Percentiles rank a stretch among this genome's conserved stretches.
Conservation (phyloP, 1,140 invertebrate species). For the Cotesia glomerata region DNA sequence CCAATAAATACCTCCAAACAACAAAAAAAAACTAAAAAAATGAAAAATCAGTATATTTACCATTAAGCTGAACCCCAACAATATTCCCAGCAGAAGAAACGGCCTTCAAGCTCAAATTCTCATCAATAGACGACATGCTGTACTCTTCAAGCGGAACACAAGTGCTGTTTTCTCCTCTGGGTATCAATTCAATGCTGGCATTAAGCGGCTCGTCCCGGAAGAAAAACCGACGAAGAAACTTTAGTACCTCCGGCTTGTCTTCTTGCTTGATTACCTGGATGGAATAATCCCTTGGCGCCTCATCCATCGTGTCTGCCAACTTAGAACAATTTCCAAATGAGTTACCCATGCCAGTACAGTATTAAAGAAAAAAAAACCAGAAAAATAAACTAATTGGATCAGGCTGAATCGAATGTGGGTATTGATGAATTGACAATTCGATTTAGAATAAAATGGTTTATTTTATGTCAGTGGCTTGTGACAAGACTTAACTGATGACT, state of each 20-base stretch:
- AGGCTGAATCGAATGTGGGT: no score
- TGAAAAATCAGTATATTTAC: slow-evolving; percentile 37
- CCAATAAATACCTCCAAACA: no score
- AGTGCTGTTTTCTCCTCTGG: slow-evolving; percentile 67
- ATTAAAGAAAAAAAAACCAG: neutral
- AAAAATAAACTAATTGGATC: no score
- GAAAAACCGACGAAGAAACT: slow-evolving; percentile 70
- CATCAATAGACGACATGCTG: slow-evolving; percentile 64
- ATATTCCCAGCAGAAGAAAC: slow-evolving; percentile 67
- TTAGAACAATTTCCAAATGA: slow-evolving; percentile 29
- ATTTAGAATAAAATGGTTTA: no score
- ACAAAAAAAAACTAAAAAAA: neutral
- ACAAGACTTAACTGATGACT: no score
- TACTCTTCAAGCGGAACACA: slow-evolving; percentile 73
- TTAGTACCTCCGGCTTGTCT: slow-evolving; percentile 64
- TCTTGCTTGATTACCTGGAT: slow-evolving; percentile 51
- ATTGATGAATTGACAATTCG: no score
- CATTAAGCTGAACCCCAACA: slow-evolving; percentile 67
- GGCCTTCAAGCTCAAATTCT: slow-evolving; percentile 70
- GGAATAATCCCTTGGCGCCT: slow-evolving; percentile 50
- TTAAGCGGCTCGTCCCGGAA: slow-evolving; percentile 78
- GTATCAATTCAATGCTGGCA: slow-evolving; percentile 66
- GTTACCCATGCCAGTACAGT: neutral
- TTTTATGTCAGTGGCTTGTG: no score
- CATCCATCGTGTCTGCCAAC: slow-evolving; percentile 48